These are phyloP conservation scores for Caranx melampygus DNA, from an alignment of 2,113 vertebrate species.

Conservation along the genomic window DNA sequence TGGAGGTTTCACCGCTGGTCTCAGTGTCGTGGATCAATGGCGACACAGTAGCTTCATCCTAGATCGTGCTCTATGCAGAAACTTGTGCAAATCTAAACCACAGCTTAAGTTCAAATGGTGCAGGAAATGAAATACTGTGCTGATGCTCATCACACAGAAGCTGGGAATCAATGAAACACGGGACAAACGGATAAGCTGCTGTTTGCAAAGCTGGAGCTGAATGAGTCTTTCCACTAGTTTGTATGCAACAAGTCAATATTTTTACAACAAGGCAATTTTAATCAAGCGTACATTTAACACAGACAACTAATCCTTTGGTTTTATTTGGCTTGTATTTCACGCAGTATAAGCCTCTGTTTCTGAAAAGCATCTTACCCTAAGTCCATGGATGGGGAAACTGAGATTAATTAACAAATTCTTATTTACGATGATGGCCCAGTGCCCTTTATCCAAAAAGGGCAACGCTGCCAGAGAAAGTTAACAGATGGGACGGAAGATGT, in stretches of 20 bases:
- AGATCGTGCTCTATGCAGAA: not conserved
- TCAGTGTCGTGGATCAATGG: conserved; percentile 36
- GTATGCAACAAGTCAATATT: not conserved
- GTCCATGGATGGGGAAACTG: conserved; percentile 12
- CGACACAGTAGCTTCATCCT: not conserved
- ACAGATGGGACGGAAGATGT: conserved; percentile 41
- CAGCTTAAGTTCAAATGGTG: not conserved
- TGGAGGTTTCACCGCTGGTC: conserved; percentile 2
- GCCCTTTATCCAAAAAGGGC: conserved; percentile 66
- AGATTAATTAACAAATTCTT: conserved; percentile 60
- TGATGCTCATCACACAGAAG: conserved; percentile 12
- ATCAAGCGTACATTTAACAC: not conserved
- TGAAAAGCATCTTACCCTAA: conserved; percentile 15
- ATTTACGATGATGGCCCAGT: conserved; percentile 55
- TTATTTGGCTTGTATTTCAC: conserved; percentile 20
- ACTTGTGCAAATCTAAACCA: conserved; percentile 30
- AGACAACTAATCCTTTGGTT: conserved; percentile 24
- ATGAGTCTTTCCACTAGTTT: conserved; percentile 11
- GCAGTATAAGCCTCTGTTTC: not conserved
- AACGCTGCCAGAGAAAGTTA: conserved; percentile 54
- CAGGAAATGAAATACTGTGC: conserved; percentile 28
- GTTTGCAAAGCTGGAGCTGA: conserved; percentile 12
- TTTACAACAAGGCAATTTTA: not conserved
- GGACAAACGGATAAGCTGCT: conserved; percentile 1
- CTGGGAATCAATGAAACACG: conserved; percentile 42